A percentile compares a stretch with the other conserved stretches of the same genome.
Conservation (phyloP, 2,888 invertebrate species). For the Ceriagrion tenellum region DNA sequence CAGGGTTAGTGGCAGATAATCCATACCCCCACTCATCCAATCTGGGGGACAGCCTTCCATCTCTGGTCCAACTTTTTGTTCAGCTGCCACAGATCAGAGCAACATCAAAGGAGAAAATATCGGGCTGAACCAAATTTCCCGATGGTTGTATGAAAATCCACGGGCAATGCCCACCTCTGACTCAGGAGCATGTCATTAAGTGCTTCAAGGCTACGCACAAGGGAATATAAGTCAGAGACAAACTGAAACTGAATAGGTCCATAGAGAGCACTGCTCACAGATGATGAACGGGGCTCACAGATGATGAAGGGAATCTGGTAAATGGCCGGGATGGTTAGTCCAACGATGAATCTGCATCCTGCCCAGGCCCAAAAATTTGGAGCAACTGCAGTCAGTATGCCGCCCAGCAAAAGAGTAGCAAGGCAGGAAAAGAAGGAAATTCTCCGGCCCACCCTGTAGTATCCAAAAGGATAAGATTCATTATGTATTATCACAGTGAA, state of each 20-base stretch:
- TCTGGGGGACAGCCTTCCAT: not conserved
- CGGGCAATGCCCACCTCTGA: not conserved
- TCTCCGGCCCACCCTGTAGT: constrained; percentile 87
- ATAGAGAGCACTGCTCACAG: constrained; percentile 66
- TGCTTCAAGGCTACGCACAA: not conserved
- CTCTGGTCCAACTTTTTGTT: not conserved
- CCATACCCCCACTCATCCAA: not conserved
- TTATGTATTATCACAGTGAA: not conserved
- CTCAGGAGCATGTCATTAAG: not conserved
- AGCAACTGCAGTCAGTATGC: constrained; percentile 89
- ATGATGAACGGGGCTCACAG: constrained; percentile 82
- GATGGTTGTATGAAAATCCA: not conserved
- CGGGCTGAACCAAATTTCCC: not conserved
- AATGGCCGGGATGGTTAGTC: constrained; percentile 93
- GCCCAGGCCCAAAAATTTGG: constrained; percentile 92
- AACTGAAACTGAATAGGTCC: constrained; percentile 24
- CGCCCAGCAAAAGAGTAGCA: constrained; percentile 88
- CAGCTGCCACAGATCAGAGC: not conserved
- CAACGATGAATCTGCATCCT: constrained; percentile 89
- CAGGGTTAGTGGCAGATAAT: not conserved
- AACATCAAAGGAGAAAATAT: constrained; percentile 3
- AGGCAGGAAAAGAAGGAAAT: constrained; percentile 92
- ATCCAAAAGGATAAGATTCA: not conserved
- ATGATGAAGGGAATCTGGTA: constrained; percentile 97
- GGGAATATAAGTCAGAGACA: not conserved